Conservation (phyloP, 2,113 vertebrate species). For the Piprites chloris region DNA sequence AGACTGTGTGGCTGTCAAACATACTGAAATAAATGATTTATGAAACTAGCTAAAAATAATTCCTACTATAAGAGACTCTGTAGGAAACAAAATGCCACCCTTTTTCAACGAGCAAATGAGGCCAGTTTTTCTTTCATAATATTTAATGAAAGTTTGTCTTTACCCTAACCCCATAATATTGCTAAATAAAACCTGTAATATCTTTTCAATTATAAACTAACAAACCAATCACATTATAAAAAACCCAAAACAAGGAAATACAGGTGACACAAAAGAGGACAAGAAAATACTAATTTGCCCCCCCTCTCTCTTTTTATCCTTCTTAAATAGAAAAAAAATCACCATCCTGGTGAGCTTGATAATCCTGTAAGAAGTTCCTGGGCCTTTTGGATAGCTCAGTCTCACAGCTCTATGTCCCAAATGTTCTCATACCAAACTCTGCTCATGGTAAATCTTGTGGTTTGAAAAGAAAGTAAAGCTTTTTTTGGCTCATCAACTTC, state of each 20-base stretch:
- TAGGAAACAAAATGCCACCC: conserved; percentile 47
- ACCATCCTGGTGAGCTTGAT: conserved; percentile 56
- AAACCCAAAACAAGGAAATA: conserved; percentile 65
- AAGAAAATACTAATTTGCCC: conserved; percentile 61
- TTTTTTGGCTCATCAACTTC: conserved; percentile 80
- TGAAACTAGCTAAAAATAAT: conserved; percentile 46
- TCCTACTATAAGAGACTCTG: conserved; percentile 44
- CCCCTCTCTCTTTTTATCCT: not conserved
- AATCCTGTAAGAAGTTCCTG: conserved; percentile 63
- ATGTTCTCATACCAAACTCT: conserved; percentile 65
- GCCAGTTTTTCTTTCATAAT: conserved; percentile 67
- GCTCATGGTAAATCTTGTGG: conserved; percentile 64
- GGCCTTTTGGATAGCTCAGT: conserved; percentile 75
- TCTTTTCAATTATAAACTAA: conserved; percentile 73
- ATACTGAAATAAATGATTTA: conserved; percentile 26
- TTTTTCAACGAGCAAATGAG: conserved; percentile 74
- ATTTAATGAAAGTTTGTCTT: conserved; percentile 76
- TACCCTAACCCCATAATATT: conserved; percentile 56
- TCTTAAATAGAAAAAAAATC: conserved; percentile 58
- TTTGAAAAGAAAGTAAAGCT: conserved; percentile 75
- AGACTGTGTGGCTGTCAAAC: conserved; percentile 29
- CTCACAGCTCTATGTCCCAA: conserved; percentile 68
- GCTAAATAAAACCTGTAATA: conserved; percentile 77
- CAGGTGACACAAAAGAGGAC: conserved; percentile 73
- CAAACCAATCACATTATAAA: conserved; percentile 71